Evolutionary conservation across 1,140 invertebrate species (phyloP).

Genomic region (Pseudomyrmex gracilis): DNA sequence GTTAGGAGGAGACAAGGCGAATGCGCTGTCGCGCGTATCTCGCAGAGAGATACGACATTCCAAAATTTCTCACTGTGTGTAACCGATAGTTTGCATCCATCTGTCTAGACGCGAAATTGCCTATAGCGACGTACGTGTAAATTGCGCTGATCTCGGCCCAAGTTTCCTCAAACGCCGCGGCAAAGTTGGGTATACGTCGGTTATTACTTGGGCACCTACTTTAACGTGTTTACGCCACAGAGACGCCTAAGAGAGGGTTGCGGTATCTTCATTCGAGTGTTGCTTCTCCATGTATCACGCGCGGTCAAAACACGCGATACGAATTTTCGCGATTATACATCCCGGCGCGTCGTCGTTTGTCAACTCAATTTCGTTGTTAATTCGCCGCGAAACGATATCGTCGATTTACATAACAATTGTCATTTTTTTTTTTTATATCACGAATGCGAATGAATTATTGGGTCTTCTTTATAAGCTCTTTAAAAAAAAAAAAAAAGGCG

Average conservation of each 20-base stretch:
- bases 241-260: slow-evolving; percentile 11
- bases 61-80: neutral
- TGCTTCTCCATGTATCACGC: slow-evolving; percentile 16
- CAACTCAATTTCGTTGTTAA: neutral
- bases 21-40: neutral
- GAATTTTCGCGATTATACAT: slow-evolving; percentile 50
- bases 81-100: slow-evolving; percentile 15
- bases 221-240: slow-evolving; percentile 61
- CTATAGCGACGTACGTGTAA: slow-evolving; percentile 36
- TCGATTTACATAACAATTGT: neutral
- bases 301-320: slow-evolving; percentile 26
- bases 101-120: slow-evolving; percentile 25
- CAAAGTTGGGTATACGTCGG: slow-evolving; percentile 41
- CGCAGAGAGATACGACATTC: neutral
- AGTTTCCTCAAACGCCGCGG: slow-evolving; percentile 64
- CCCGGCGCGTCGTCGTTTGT: neutral
- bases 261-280: slow-evolving; percentile 4
- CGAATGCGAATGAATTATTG: no score
- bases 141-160: slow-evolving; percentile 34
- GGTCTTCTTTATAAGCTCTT: neutral
- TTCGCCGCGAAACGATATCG: neutral
- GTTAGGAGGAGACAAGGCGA: no score
- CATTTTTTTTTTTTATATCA: neutral
- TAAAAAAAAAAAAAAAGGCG: no score
- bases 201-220: slow-evolving; percentile 67